Evolutionary conservation across 2,888 invertebrate genomes (phyloP), one percentile per base, ranked within the genome.

Genomic region (Phymatocera aterrima): DNA sequence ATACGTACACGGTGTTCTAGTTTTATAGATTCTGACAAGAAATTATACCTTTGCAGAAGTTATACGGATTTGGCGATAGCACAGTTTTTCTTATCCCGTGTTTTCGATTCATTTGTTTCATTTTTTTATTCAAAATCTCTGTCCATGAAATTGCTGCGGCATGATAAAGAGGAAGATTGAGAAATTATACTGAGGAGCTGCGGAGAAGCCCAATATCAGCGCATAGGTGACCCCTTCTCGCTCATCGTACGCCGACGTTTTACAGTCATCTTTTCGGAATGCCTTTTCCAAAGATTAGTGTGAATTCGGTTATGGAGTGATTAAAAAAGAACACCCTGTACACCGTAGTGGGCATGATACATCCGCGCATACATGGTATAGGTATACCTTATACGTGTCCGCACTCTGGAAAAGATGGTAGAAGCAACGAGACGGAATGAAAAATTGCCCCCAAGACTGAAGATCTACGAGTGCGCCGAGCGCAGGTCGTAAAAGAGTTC

Each of bases 391-490:
- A 8, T 64, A 64, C 64, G 21, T 37, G 64, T 64, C 64, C 8
- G 8, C 64, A 37, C 37, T 64, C 34, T 64, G 3, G 18, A 68
- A 68, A 43, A 46, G 43, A 68, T 21, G 46, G 24, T 10, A 28
- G 28, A 43, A 46, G 43, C 46, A 46, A 6, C 24, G 68, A 68
- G 46, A 43, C 68, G 68, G 24, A 46, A 68, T 28, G 46, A 68
- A 46, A 68, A 46, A 68, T 68, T 68, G 68, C 68, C 68, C 68
- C 68, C 68, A 46, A 3, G 68, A 68, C 68, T 43, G 28, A 68
- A 43, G 68, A 68, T 24, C 43, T 43, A 68, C 68, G 46, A 43
- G 68, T 43, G 68, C 68, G 40, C 46, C 15, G n/a, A 10, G 46
- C 68, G n/a, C 28, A 8, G 37, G 37, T 64, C 34, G 34, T 64